Evolutionary conservation across 2,113 vertebrate genomes (phyloP), one percentile per base, ranked within the genome.

Genomic region (Entelurus aequoreus): DNA sequence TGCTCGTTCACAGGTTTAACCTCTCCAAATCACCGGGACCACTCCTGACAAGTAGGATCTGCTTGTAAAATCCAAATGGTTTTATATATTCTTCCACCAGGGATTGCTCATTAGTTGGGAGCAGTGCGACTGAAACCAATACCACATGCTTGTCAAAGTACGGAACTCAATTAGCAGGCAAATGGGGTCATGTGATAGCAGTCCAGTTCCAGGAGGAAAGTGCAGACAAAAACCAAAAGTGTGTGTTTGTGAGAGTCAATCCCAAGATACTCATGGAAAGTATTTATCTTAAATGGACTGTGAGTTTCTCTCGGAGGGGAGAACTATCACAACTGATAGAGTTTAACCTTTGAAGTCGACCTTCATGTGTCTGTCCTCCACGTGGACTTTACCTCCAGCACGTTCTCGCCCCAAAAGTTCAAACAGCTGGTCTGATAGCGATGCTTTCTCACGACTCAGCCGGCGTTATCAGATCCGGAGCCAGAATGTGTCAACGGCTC

Each of bases 91-190:
- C 36, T 63, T 62, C 72, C 78, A 73, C 77, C 50, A 69, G 78
- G 79, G 79, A 85, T 78, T 66, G 76, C 81, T 87, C 84, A 86
- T 88, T 88, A 88, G 62, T 78, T 77, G 52, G 61, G 21, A 68
- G 54, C 52, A 49, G 71, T 47, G 63, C 60, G 74, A 82, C 68
- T 70, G 65, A 86, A 88, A 88, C 82, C 79, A 86, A 85, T 77
- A 74, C 87, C 87, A 88, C 72, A 83, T 88, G 87, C 71, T 66
- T 81, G 74, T 78, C 75, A 84, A 82, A 66, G 54, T 66, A 69
- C 84, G 57, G 81, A 83, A 76, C 72, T 72, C 76, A 74, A 87
- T 88, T 87, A 86, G 81, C 56, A 62, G 68, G 69, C 75, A 65
- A 72, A 81, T 63, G 54, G 69, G 81, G 78, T 87, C 74, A 69